phyloP scores from a whole-genome alignment of 1,140 invertebrate genomes.

The Rhyacophila brunnea region DNA sequence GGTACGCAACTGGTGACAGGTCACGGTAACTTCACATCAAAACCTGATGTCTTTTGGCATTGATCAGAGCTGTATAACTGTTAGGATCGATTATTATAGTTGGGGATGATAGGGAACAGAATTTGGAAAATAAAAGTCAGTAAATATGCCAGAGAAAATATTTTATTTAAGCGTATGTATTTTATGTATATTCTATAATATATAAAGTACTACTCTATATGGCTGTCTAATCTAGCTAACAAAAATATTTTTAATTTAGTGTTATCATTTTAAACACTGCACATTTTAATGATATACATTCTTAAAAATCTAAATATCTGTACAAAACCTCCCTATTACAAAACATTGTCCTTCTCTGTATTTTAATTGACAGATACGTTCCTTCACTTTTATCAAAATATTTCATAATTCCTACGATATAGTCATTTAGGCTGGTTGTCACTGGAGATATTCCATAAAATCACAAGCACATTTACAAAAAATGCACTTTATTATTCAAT shows the following conservation, averaged over 20 bases:
- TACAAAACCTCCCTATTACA: too few species aligned
- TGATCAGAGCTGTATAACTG: neutral
- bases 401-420: too few species aligned
- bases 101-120: neutral
- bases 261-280: neutral
- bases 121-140: conserved; percentile 43
- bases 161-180: conserved; percentile 59
- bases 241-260: conserved; percentile 18
- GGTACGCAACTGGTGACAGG: too few species aligned
- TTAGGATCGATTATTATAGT: neutral
- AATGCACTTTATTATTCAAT: too few species aligned
- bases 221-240: conserved; percentile 41
- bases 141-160: conserved; percentile 52
- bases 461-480: too few species aligned
- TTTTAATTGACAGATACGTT: too few species aligned
- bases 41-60: neutral
- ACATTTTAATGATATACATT: neutral
- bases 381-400: too few species aligned
- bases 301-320: too few species aligned
- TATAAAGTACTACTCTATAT: conserved; percentile 45
- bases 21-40: too few species aligned
- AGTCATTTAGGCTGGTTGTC: too few species aligned
- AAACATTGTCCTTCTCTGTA: too few species aligned
- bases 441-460: too few species aligned
- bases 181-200: conserved; percentile 32